Evolutionary conservation across 2,113 vertebrate genomes (phyloP), one percentile per base, ranked within the genome.

Genomic region (Psammodynastes pulverulentus): DNA sequence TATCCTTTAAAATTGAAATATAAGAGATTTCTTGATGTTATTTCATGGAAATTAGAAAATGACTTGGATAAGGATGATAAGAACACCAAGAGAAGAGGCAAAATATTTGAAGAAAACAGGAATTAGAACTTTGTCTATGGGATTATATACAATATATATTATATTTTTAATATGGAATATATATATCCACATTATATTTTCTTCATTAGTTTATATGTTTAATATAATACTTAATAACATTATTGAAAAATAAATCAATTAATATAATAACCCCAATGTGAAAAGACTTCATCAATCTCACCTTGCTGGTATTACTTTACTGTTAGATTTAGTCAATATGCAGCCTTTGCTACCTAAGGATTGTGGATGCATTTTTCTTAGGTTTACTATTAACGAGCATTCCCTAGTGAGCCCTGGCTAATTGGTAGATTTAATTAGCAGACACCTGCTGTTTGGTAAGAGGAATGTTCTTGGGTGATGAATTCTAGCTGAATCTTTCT

Each of bases 381-480:
- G 58, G 13, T 67, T 72, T 23, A 46, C 15, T 3, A 6, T 86
- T 93, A 92, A 93, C 89, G 84, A 92, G 52, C 86, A 56, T 79
- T 79, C 45, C 84, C 23, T 86, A 67, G 62, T 90, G 91, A 46
- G 1, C 72, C 56, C 51, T 29, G 91, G 29, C 89, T 94, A 79
- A 86, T 79, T 92, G 58, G 67, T 52, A 84, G 87, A 88, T 67
- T 88, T 92, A 92, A 92, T 92, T 88, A 79, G 72, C 3, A 45
- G 87, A 90, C 89, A 49, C 53, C 10, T 86, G 43, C 84, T 6
- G 23, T 91, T 21, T 26, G 89, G 26, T 7, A 12, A 53, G 34
- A 79, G 21, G n/a, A 89, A 23, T 89, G 23, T 79, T 72, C 29
- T 34, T 53, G 58, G 24, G 43, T 88, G 52, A 56, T 52, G 79